Conservation (phyloP, 2,888 invertebrate species). For the Tribolium freemani region DNA sequence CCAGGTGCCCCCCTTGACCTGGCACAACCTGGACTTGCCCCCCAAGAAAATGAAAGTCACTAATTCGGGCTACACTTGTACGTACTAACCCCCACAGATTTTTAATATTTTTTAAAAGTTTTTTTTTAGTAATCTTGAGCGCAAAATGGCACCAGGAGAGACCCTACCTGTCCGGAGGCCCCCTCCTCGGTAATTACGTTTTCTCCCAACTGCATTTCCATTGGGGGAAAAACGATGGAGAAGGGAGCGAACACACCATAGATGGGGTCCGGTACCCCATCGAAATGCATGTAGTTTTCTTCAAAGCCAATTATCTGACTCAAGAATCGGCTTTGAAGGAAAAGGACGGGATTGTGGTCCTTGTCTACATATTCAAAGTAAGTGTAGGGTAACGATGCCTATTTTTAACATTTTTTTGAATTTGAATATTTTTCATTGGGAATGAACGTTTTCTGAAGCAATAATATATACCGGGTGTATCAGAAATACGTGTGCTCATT, state of each 20-base stretch:
- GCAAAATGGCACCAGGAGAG: constrained; percentile 75
- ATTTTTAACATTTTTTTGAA: too few species aligned
- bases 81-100: neutral
- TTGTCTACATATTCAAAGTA: constrained; percentile 73
- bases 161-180: constrained; percentile 74
- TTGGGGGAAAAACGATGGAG: constrained; percentile 75
- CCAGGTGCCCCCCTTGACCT: constrained; percentile 70
- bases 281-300: constrained; percentile 76
- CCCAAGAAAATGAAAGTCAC: constrained; percentile 77
- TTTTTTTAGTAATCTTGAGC: constrained; percentile 71
- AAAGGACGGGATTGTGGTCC: constrained; percentile 71
- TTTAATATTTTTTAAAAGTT: neutral
- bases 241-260: constrained; percentile 77
- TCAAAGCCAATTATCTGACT: constrained; percentile 73
- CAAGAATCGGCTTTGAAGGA: constrained; percentile 75
- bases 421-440: too few species aligned
- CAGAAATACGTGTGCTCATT: too few species aligned
- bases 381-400: neutral
- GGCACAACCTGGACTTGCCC: constrained; percentile 72
- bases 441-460: too few species aligned
- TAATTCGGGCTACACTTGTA: constrained; percentile 78
- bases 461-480: too few species aligned
- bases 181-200: constrained; percentile 73
- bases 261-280: constrained; percentile 72
- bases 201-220: constrained; percentile 80